Evolutionary conservation across 2,888 invertebrate species (phyloP).

Genomic region (Drosophila fungiperda): DNA sequence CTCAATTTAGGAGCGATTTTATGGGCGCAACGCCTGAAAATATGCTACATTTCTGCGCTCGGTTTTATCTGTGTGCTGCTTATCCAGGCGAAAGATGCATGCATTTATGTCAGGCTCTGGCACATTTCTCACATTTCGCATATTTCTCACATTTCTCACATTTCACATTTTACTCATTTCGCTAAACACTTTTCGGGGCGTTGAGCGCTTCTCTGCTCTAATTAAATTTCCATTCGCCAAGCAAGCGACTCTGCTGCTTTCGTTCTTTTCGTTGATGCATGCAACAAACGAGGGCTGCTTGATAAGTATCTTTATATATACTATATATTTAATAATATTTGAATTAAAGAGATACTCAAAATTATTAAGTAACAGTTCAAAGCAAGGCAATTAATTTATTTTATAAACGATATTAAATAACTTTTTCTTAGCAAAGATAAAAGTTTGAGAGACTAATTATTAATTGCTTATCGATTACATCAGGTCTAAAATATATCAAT

Average conservation of each 20-base stretch:
- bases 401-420: background rate
- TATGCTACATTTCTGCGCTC: constrained; percentile 11
- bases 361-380: background rate
- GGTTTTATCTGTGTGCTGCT: constrained; percentile 14
- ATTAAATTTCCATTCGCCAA: constrained; percentile 66
- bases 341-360: background rate
- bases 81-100: constrained; percentile 35
- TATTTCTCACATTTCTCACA: constrained; percentile 32
- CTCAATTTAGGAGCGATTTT: constrained; percentile 44
- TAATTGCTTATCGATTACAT: background rate
- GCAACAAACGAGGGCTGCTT: constrained; percentile 15
- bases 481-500: background rate
- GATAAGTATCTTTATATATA: background rate
- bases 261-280: constrained; percentile 16
- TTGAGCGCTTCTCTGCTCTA: constrained; percentile 56
- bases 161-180: constrained; percentile 37
- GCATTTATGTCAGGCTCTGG: constrained; percentile 26
- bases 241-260: constrained; percentile 14
- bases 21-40: constrained; percentile 37
- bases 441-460: background rate
- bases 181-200: constrained; percentile 45
- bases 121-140: constrained; percentile 31
- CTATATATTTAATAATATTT: background rate
- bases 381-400: background rate
- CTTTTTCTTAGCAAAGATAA: background rate